Percentiles rank a stretch among this genome's conserved stretches.
Conservation (phyloP, 2,797 vertebrate genomes). For the Rousettus madagascariensis region DNA sequence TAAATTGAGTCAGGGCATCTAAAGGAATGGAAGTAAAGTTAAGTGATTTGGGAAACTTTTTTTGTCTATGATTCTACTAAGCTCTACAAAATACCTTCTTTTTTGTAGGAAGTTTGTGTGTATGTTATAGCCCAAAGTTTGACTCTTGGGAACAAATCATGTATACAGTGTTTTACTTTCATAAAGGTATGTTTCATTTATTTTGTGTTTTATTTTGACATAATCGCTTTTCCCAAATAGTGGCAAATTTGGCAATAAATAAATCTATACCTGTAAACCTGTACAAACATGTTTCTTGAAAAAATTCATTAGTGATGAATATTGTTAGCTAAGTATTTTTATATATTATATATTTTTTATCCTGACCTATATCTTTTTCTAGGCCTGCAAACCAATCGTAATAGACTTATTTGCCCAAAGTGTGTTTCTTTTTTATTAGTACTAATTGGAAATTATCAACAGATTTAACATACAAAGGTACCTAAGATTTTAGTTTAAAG, state of each 20-base stretch:
- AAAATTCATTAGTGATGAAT: conserved; percentile 41
- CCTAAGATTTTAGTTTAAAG: conserved; percentile 19
- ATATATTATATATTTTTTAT: background rate
- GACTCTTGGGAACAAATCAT: conserved; percentile 83
- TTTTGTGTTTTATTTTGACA: background rate
- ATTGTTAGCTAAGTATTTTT: background rate
- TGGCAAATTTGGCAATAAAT: conserved; percentile 2
- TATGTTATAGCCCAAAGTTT: conserved; percentile 89
- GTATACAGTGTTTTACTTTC: conserved; percentile 92
- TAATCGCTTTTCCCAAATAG: conserved; percentile 14
- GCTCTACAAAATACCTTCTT: conserved; percentile 42
- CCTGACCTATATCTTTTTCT: background rate
- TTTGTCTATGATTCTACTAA: conserved; percentile 28
- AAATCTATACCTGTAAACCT: background rate
- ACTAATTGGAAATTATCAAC: background rate
- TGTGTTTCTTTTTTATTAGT: conserved; percentile 23
- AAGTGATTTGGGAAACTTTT: background rate
- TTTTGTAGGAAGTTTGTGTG: conserved; percentile 91
- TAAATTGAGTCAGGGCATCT: background rate
- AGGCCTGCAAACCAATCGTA: background rate
- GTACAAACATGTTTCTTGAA: background rate
- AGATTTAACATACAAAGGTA: background rate
- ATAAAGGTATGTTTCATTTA: conserved; percentile 88
- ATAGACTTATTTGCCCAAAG: background rate
- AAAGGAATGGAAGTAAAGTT: background rate